Evolutionary conservation across 2,888 invertebrate genomes (phyloP).

Genomic region (Tricholauxania praeusta): DNA sequence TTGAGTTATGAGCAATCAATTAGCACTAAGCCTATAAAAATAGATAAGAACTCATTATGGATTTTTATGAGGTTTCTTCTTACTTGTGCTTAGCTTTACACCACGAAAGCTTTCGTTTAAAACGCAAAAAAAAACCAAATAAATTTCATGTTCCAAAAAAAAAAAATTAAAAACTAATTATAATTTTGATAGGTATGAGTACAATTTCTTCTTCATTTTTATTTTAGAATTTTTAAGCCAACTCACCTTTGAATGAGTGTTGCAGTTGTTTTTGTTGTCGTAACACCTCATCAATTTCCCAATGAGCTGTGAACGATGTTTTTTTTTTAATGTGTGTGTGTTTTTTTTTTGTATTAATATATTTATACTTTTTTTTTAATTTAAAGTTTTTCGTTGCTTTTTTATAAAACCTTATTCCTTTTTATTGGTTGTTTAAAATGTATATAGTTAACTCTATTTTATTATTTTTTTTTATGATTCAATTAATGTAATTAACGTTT

Average conservation of each 20-base stretch:
- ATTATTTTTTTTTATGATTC: no score
- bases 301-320: conserved; percentile 26
- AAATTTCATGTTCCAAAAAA: conserved; percentile 30
- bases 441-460: no score
- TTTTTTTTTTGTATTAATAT: not conserved
- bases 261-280: conserved; percentile 22
- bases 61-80: not conserved
- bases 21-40: conserved; percentile 51
- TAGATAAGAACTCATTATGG: conserved; percentile 10
- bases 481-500: no score
- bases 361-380: conserved; percentile 5
- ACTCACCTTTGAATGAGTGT: conserved; percentile 27
- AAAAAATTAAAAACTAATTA: conserved; percentile 5
- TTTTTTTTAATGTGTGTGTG: not conserved
- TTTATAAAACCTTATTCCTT: not conserved
- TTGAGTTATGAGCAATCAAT: conserved; percentile 59
- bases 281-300: conserved; percentile 35
- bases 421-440: not conserved
- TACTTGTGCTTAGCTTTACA: not conserved
- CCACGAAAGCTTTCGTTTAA: not conserved
- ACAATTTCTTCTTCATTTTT: conserved; percentile 19
- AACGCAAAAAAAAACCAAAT: conserved; percentile 27
- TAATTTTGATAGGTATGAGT: not conserved
- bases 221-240: conserved; percentile 1
- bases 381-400: not conserved